Evolutionary conservation across 2,888 invertebrate genomes (phyloP).

Genomic region (Griposia aprilina): DNA sequence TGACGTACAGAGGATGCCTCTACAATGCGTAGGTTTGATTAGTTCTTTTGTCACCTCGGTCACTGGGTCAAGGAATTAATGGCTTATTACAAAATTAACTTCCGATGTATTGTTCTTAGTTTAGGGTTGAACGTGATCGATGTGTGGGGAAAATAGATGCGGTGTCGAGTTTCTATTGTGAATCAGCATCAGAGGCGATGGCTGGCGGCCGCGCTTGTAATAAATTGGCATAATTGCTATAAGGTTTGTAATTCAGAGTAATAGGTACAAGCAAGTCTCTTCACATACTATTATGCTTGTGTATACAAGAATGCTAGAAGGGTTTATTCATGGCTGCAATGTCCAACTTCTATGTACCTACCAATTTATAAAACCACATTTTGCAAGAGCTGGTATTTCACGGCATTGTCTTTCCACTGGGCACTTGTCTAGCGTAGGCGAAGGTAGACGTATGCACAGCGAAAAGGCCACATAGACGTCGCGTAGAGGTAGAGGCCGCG

Average conservation of each 20-base stretch:
- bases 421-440: not conserved
- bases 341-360: not conserved
- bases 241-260: not conserved
- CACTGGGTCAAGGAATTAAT: slow-evolving; percentile 72
- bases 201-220: not conserved
- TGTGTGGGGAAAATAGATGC: slow-evolving; percentile 8
- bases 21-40: slow-evolving; percentile 69
- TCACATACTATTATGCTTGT: not conserved
- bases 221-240: not conserved
- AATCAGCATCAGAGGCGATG: not conserved
- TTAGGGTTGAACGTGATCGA: slow-evolving; percentile 33
- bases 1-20: slow-evolving; percentile 67
- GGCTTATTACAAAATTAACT: slow-evolving; percentile 47
- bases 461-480: not conserved
- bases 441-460: not conserved
- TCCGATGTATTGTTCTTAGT: slow-evolving; percentile 35
- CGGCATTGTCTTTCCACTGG: not conserved
- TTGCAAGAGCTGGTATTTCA: not conserved
- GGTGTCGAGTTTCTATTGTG: slow-evolving; percentile 31
- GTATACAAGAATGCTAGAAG: not conserved
- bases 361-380: not conserved
- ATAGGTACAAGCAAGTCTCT: not conserved
- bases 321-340: not conserved
- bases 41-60: slow-evolving; percentile 70
- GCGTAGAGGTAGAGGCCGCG: not conserved